Percentiles rank a stretch among this genome's conserved stretches.
Evolutionary conservation across 2,113 vertebrate genomes (phyloP).

Genomic region (Seriola rivoliana): DNA sequence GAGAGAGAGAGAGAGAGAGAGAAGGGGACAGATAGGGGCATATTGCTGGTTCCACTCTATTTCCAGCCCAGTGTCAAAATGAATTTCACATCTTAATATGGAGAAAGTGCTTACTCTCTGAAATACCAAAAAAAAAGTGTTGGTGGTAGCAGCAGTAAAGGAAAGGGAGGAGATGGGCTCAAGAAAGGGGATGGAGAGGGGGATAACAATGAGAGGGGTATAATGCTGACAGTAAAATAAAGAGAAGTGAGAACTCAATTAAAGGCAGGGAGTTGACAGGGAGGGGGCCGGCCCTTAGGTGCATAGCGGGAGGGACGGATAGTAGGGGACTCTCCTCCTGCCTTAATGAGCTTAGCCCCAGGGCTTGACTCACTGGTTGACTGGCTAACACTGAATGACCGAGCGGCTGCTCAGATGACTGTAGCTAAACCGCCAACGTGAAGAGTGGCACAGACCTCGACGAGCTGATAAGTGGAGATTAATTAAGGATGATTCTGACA

Average conservation of each 20-base stretch:
- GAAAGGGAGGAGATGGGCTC: constrained; percentile 62
- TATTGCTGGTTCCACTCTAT: constrained; percentile 81
- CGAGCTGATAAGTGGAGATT: constrained; percentile 55
- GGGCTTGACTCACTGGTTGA: constrained; percentile 76
- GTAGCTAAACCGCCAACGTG: constrained; percentile 12
- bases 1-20: constrained; percentile 34
- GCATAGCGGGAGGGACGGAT: constrained; percentile 60
- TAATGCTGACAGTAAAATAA: constrained; percentile 90
- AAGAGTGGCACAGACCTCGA: constrained; percentile 24
- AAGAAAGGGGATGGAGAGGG: constrained; percentile 62
- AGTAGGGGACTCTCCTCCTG: constrained; percentile 76
- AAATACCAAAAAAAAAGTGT: constrained; percentile 83
- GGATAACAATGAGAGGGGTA: constrained; percentile 81
- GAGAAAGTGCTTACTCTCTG: constrained; percentile 92
- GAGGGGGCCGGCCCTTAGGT: constrained; percentile 79
- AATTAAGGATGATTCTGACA: constrained; percentile 50
- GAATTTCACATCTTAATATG: constrained; percentile 90
- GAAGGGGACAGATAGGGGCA: constrained; percentile 64
- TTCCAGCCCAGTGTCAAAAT: constrained; percentile 85
- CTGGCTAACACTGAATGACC: constrained; percentile 69
- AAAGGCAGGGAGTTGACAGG: constrained; percentile 90
- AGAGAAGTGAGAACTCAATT: constrained; percentile 90
- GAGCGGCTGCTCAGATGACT: constrained; percentile 55
- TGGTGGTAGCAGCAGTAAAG: constrained; percentile 66
- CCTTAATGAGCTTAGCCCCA: constrained; percentile 84